Percentiles rank a stretch among this genome's conserved stretches.
phyloP scores from a whole-genome alignment of 2,888 invertebrate genomes.

The Spilosoma lubricipeda region DNA sequence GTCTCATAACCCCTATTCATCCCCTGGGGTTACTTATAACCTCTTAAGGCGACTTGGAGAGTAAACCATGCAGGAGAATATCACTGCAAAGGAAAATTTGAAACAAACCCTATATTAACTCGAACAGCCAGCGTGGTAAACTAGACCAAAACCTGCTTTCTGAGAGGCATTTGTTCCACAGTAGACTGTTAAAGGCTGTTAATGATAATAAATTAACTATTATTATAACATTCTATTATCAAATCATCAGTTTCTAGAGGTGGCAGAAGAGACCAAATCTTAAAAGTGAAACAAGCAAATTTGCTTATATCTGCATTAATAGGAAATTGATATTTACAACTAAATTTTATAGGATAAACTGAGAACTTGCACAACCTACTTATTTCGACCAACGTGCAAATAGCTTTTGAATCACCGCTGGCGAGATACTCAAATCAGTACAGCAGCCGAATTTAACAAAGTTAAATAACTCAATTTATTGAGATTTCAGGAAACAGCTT shows the following conservation, averaged over 20 bases:
- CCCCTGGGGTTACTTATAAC: too few species aligned
- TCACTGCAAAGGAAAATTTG: too few species aligned
- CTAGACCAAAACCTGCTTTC: too few species aligned
- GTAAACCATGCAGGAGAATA: too few species aligned
- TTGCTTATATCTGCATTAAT: not conserved
- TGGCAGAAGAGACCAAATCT: not conserved
- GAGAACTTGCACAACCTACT: not conserved
- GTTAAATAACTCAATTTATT: not conserved
- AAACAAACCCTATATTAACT: too few species aligned
- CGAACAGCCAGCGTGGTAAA: too few species aligned
- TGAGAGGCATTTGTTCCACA: too few species aligned
- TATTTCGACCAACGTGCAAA: constrained; percentile 10
- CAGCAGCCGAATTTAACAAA: not conserved
- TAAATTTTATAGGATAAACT: not conserved
- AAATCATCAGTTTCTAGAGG: constrained; percentile 5
- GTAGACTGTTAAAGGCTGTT: too few species aligned
- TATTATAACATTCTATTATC: not conserved
- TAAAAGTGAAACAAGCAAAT: constrained; percentile 1
- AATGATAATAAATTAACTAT: too few species aligned
- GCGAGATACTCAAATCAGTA: constrained; percentile 5
- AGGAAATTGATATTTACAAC: constrained; percentile 1
- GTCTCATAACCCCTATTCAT: too few species aligned
- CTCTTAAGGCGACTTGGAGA: too few species aligned
- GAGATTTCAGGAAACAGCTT: not conserved
- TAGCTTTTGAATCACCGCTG: constrained; percentile 17